phyloP scores from a whole-genome alignment of 2,797 vertebrate species.

The Poeciliopsis infans region DNA sequence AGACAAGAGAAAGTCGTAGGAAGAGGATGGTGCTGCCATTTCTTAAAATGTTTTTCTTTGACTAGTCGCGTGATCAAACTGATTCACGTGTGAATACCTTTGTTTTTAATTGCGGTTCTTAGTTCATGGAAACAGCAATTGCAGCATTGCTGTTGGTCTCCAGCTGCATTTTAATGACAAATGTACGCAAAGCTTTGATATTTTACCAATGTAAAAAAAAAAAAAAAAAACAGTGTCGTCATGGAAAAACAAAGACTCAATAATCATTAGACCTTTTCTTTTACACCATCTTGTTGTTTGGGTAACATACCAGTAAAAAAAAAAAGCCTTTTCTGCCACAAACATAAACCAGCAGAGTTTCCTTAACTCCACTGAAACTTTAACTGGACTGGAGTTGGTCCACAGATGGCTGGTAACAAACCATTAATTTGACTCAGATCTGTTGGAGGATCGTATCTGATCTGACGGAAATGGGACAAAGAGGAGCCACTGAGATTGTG shows the following conservation, averaged over 20 bases:
- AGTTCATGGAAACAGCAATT: too few species aligned
- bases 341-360: slow-evolving; percentile 1
- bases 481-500: not conserved
- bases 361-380: not conserved
- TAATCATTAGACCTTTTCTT: not conserved
- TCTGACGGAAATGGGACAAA: not conserved
- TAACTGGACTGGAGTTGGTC: not conserved
- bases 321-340: not conserved
- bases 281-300: not conserved
- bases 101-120: too few species aligned
- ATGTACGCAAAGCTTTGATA: too few species aligned
- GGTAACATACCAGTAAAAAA: not conserved
- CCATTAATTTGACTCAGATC: not conserved
- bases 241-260: not conserved
- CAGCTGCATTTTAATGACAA: too few species aligned
- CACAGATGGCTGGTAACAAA: not conserved
- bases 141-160: too few species aligned
- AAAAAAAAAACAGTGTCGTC: too few species aligned
- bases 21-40: too few species aligned
- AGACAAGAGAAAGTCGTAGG: too few species aligned
- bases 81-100: too few species aligned
- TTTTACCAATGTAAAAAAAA: too few species aligned
- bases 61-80: too few species aligned
- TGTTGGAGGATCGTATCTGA: not conserved
- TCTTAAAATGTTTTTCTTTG: too few species aligned